A percentile compares a stretch with the other conserved stretches of the same genome.
Evolutionary conservation across 2,888 invertebrate species (phyloP).

Genomic region (Sesia apiformis): DNA sequence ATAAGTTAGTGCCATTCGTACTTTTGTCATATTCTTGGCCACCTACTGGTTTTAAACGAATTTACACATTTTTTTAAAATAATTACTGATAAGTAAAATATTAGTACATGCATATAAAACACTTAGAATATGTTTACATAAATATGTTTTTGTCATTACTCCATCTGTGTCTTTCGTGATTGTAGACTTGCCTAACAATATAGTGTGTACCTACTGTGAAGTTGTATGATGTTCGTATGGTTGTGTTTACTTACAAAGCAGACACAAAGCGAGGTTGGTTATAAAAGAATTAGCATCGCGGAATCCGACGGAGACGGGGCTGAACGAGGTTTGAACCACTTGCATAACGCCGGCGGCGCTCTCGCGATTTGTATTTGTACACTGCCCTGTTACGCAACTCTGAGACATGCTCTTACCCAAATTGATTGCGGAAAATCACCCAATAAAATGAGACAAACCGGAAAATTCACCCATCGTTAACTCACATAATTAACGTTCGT

Average conservation of each 20-base stretch:
- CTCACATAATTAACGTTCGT: slow-evolving; percentile 3
- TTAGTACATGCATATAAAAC: too few species aligned
- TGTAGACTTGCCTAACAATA: too few species aligned
- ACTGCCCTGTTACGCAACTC: slow-evolving; percentile 34
- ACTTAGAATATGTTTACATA: too few species aligned
- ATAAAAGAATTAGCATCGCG: slow-evolving; percentile 10
- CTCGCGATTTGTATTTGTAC: slow-evolving; percentile 21
- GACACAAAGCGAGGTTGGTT: slow-evolving; percentile 4
- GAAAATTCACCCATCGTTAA: slow-evolving; percentile 26
- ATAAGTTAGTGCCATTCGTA: too few species aligned
- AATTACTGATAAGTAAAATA: too few species aligned
- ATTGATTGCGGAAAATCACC: slow-evolving; percentile 46
- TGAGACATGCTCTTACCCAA: slow-evolving; percentile 47
- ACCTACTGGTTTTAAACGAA: too few species aligned
- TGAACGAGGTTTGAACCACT: neutral
- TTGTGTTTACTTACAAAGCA: slow-evolving; percentile 3
- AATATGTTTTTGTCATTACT: too few species aligned
- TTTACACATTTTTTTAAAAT: too few species aligned
- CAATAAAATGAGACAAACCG: slow-evolving; percentile 35
- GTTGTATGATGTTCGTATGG: too few species aligned
- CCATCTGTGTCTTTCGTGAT: too few species aligned
- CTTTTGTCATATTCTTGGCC: too few species aligned
- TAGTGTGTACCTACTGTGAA: too few species aligned
- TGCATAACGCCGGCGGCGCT: neutral
- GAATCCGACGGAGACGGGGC: neutral